Conservation (phyloP, 2,888 invertebrate species). For the Trypoxylon attenuatum region DNA sequence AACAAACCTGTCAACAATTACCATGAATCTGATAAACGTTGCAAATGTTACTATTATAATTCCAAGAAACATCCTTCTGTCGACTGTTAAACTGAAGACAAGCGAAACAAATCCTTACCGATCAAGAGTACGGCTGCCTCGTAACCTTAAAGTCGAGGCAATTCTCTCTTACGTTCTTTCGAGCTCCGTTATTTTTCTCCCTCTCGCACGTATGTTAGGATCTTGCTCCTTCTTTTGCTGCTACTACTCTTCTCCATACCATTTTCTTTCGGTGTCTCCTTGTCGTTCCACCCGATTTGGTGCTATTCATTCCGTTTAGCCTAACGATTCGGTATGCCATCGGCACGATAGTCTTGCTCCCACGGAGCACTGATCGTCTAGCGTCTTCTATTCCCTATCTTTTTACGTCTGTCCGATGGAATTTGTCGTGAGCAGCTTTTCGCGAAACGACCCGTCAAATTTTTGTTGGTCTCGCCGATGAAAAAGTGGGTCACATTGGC, state of each 20-base stretch:
- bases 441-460: not conserved
- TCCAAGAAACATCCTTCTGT: not conserved
- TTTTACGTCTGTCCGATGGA: not conserved
- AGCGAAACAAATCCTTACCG: not conserved
- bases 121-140: no score
- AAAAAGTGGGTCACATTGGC: not conserved
- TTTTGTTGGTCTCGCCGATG: not conserved
- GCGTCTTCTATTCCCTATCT: not conserved
- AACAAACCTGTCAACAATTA: conserved; percentile 22
- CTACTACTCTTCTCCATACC: conserved; percentile 8
- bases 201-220: no score
- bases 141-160: not conserved
- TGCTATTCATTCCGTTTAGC: conserved; percentile 50
- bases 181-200: conserved; percentile 12
- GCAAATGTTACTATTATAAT: conserved; percentile 14
- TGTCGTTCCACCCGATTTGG: conserved; percentile 41
- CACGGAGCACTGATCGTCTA: conserved; percentile 23
- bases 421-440: conserved; percentile 13
- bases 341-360: conserved; percentile 19
- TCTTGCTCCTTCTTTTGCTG: conserved; percentile 3
- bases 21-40: no score
- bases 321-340: conserved; percentile 41
- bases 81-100: not conserved
- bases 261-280: conserved; percentile 22
- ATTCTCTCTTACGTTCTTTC: not conserved